Conservation (phyloP, 2,113 vertebrate species). For the Quiscalus mexicanus region DNA sequence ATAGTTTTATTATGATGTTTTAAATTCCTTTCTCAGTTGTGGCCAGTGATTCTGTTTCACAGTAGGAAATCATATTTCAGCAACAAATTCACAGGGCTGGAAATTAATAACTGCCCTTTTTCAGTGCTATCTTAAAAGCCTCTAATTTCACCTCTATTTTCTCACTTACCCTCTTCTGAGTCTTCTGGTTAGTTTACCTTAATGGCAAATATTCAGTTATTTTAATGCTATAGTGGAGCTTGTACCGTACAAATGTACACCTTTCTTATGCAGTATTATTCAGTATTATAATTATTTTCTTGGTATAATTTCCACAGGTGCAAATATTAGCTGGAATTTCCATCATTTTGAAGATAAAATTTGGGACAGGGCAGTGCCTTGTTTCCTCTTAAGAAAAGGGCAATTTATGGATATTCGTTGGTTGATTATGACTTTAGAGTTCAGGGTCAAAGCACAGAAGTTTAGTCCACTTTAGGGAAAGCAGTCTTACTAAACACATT, state of each 20-base stretch:
- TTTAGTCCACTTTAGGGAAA: background rate
- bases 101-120: background rate
- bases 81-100: background rate
- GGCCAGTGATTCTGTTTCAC: conserved; percentile 2
- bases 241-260: background rate
- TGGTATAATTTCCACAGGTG: background rate
- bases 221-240: background rate
- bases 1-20: background rate
- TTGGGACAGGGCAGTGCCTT: background rate
- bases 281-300: background rate
- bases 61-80: background rate
- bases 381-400: background rate
- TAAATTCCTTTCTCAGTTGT: background rate
- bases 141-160: background rate
- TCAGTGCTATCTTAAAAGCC: background rate
- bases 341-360: background rate
- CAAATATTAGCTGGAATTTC: background rate
- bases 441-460: background rate
- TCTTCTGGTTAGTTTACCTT: background rate
- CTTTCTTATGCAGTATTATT: background rate
- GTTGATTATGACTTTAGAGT: background rate
- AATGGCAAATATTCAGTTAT: background rate
- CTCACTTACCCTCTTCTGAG: background rate
- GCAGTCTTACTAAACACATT: background rate
- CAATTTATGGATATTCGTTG: background rate